These are phyloP conservation scores for Philantomba maxwellii DNA, from an alignment of 2,113 vertebrate species.

Conservation along the genomic window DNA sequence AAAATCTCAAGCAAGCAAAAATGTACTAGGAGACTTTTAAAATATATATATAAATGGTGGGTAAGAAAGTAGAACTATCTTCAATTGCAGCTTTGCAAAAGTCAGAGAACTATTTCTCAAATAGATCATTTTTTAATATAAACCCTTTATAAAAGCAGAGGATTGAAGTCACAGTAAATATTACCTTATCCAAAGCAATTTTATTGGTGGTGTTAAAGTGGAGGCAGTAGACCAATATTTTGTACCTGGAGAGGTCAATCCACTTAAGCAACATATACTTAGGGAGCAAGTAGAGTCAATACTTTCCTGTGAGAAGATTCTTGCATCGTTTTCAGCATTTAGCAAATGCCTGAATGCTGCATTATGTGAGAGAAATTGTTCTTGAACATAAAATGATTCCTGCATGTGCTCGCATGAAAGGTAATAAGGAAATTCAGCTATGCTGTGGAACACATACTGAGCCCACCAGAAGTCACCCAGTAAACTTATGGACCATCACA, in stretches of 20 bases:
- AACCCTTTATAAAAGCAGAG: not conserved
- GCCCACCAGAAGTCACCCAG: not conserved
- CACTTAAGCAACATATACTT: not conserved
- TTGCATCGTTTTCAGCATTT: not conserved
- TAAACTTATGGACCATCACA: not conserved
- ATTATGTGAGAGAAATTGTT: not conserved
- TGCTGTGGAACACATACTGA: not conserved
- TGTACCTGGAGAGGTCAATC: not conserved
- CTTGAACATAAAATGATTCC: not conserved
- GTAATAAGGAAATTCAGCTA: not conserved
- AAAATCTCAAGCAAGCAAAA: not conserved
- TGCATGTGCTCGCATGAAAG: not conserved
- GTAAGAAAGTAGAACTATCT: not conserved
- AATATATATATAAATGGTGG: not conserved
- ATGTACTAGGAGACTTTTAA: not conserved
- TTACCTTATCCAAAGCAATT: not conserved
- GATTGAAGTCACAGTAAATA: slow-evolving; percentile 10
- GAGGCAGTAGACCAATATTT: not conserved
- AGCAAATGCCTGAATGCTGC: not conserved
- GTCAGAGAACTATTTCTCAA: not conserved
- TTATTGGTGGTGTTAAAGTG: not conserved
- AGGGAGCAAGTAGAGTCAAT: not conserved
- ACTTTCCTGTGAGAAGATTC: not conserved
- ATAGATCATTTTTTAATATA: not conserved
- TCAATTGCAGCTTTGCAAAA: not conserved